These are phyloP conservation scores for Papilio helenus DNA, from an alignment of 1,140 invertebrate genomes.

Conservation along the genomic window DNA sequence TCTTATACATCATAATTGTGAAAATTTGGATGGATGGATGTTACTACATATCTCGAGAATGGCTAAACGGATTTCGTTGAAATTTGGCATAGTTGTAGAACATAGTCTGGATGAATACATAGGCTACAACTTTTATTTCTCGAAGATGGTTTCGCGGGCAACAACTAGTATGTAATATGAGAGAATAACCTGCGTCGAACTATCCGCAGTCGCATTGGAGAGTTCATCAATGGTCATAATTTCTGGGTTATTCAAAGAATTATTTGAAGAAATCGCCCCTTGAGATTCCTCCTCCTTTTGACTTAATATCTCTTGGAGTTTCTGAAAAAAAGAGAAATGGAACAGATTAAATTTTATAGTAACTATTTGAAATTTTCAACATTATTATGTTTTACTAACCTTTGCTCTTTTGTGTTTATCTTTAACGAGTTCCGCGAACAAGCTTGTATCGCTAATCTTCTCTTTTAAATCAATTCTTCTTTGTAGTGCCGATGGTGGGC, in stretches of 20 bases:
- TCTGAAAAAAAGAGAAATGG: slow-evolving; percentile 63
- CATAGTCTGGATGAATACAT: too few relatives aligned
- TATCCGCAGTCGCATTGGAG: slow-evolving; percentile 65
- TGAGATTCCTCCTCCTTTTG: slow-evolving; percentile 83
- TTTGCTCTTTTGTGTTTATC: slow-evolving; percentile 91
- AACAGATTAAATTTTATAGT: too few relatives aligned
- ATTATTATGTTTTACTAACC: slow-evolving; percentile 65
- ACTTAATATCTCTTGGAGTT: slow-evolving; percentile 86
- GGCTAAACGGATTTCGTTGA: too few relatives aligned
- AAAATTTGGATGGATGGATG: too few relatives aligned
- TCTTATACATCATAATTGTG: too few relatives aligned
- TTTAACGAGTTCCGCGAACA: slow-evolving; percentile 94
- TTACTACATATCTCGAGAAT: too few relatives aligned
- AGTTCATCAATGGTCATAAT: slow-evolving; percentile 72
- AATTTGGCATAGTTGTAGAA: too few relatives aligned
- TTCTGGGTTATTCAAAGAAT: slow-evolving; percentile 64
- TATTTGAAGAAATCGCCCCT: slow-evolving; percentile 59
- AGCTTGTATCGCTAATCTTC: slow-evolving; percentile 92
- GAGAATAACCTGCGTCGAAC: slow-evolving; percentile 56
- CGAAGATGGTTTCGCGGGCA: too few relatives aligned
- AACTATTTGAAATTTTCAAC: too few relatives aligned
- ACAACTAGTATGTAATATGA: not conserved
- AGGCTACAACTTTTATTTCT: too few relatives aligned
- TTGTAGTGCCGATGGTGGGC: slow-evolving; percentile 81
- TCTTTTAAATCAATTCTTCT: slow-evolving; percentile 84